Base-by-base conservation (phyloP, 2,888 invertebrate genomes). In the Mimachlamys varia region DNA sequence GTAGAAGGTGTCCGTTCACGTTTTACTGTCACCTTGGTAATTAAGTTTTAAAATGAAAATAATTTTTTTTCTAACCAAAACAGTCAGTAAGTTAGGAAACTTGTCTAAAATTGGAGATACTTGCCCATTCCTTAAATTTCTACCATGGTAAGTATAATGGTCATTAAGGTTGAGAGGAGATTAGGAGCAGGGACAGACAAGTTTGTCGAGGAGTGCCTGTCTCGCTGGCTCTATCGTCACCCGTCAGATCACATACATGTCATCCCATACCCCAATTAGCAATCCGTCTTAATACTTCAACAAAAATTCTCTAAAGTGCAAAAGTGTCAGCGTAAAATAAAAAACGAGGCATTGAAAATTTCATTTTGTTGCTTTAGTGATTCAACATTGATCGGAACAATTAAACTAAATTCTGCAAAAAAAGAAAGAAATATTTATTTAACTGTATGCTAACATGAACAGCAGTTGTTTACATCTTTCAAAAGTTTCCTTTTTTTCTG, bases 41-140 rank as follows among this genome's bases (percentile, higher is more conserved):
- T 76, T 76, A 76, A 76, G 76, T 76, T 76, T 76, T 76, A 76
- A 76, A 76, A 76, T 76, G 76, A 76, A 76, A 76, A 76, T 76
- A 17, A 27, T 76, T 76, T 76, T 76, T 76, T 76, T 76, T 33
- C 76, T 33, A 76, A 76, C 76, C 76, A 27, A 76, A 76, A 76
- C 76, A 76, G 76, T 76, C 76, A 76, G 33, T 27, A 33, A 33
- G 12, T 76, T 15, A 76, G 33, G 76, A 10, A 76, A 76, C 62
- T 76, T 76, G 62, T 76, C 62, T 76, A 76, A 76, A 76, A 76
- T 27, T 33, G 76, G 33, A 76, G 33, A 76, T 76, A 76, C 19
- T 76, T 76, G 76, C 33, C 17, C 62, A 17, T 62, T 62, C n/a
- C 22, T 44, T 62, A 62, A 76, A 76, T 76, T 33, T 76, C 33